phyloP scores from a whole-genome alignment of 2,797 vertebrate species.

The Poecilia picta region DNA sequence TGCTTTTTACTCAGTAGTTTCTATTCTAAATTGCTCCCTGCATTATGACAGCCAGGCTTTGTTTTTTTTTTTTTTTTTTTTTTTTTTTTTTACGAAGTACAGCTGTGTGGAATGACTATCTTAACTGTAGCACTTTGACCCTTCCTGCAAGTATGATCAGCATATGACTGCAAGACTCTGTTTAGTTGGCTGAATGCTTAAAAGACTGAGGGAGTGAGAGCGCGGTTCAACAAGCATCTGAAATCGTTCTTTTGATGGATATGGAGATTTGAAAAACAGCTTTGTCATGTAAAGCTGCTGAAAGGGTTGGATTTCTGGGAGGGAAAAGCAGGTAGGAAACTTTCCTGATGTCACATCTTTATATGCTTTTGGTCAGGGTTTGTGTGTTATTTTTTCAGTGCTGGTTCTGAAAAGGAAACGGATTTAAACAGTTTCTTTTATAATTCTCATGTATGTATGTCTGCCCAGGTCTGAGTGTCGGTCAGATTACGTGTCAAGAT shows the following conservation, averaged over 20 bases:
- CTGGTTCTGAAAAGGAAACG: neutral
- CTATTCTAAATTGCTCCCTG: neutral
- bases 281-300: conserved; percentile 27
- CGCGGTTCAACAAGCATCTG: neutral
- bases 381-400: neutral
- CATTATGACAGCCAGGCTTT: neutral
- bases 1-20: neutral
- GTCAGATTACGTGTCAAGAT: neutral
- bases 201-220: neutral
- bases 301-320: conserved; percentile 35
- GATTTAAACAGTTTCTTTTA: neutral
- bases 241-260: conserved; percentile 9
- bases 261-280: neutral
- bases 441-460: neutral
- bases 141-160: conserved; percentile 57
- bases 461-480: neutral
- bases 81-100: neutral
- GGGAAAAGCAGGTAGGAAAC: conserved; percentile 52
- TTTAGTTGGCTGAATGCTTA: conserved; percentile 40
- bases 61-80: neutral
- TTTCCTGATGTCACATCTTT: neutral
- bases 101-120: conserved; percentile 25
- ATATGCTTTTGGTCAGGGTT: neutral
- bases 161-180: conserved; percentile 61
- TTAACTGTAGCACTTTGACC: conserved; percentile 77